Evolutionary conservation across 2,888 invertebrate genomes (phyloP).

Genomic region (Chymomyza amoena): DNA sequence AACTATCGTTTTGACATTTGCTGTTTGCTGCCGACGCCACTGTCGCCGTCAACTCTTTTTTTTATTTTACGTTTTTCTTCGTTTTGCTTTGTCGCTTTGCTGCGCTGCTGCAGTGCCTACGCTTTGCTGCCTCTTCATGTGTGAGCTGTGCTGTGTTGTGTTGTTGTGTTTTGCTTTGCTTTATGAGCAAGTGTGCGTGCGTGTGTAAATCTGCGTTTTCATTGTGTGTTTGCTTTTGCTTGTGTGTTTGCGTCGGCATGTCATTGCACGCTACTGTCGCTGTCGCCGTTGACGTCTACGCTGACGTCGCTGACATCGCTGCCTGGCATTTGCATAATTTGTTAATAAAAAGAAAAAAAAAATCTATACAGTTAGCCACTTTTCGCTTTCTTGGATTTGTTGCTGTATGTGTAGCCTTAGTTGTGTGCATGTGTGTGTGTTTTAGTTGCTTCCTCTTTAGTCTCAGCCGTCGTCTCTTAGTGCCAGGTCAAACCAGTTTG

Average conservation of each 20-base stretch:
- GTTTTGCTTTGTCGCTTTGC: not conserved
- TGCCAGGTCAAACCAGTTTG: slow-evolving; percentile 40
- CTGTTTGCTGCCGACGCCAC: not conserved
- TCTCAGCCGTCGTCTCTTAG: not conserved
- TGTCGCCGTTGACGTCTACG: not conserved
- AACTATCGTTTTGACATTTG: slow-evolving; percentile 23
- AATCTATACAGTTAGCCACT: not conserved
- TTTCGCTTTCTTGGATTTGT: not conserved
- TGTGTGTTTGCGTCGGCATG: slow-evolving; percentile 23
- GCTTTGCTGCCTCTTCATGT: slow-evolving; percentile 32
- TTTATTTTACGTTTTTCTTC: not conserved
- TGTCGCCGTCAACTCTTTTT: slow-evolving; percentile 22
- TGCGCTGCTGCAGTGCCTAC: slow-evolving; percentile 8
- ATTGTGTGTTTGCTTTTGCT: slow-evolving; percentile 2
- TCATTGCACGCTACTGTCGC: slow-evolving; percentile 20
- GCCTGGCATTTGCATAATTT: not conserved
- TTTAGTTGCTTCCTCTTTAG: slow-evolving; percentile 24
- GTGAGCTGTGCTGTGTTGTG: slow-evolving; percentile 26
- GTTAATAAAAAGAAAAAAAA: slow-evolving; percentile 4
- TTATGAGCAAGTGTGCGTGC: slow-evolving; percentile 33
- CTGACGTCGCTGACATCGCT: not conserved
- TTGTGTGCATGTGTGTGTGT: slow-evolving; percentile 23
- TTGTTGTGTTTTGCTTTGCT: slow-evolving; percentile 32
- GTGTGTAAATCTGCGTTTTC: slow-evolving; percentile 9
- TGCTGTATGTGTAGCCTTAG: not conserved